These are phyloP conservation scores for Cylas formicarius DNA, from an alignment of 1,140 invertebrate genomes.

Conservation along the genomic window DNA sequence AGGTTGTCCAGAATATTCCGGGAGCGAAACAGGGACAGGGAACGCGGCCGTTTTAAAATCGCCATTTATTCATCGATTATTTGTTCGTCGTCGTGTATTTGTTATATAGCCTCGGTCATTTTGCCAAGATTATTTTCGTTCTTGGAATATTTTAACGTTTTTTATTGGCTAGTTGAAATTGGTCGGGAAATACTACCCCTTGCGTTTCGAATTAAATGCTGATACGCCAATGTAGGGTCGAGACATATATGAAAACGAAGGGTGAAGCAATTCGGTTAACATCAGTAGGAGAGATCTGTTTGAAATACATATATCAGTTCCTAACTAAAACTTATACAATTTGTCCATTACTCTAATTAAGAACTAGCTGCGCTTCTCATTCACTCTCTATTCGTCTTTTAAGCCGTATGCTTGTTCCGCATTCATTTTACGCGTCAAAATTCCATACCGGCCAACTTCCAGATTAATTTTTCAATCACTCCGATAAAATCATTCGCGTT, in stretches of 20 bases:
- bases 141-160: too few species aligned
- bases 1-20: constrained; percentile 13
- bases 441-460: too few species aligned
- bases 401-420: too few species aligned
- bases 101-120: not conserved
- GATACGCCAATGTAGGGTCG: not conserved
- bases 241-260: constrained; percentile 17
- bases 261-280: constrained; percentile 26
- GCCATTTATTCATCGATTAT: constrained; percentile 18
- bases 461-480: too few species aligned
- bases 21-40: too few species aligned
- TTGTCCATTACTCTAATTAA: constrained; percentile 40
- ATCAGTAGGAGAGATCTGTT: constrained; percentile 38
- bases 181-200: not conserved
- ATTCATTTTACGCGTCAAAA: too few species aligned
- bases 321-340: constrained; percentile 33
- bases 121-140: not conserved
- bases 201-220: not conserved
- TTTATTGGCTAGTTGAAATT: too few species aligned
- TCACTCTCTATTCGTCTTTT: too few species aligned
- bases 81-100: constrained; percentile 5
- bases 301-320: constrained; percentile 37
- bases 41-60: constrained; percentile 15
- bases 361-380: constrained; percentile 38
- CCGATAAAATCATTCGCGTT: too few species aligned